Percentiles rank a stretch among this genome's conserved stretches.
Conservation (phyloP, 2,113 vertebrate genomes). For the Phalacrocorax carbo region DNA sequence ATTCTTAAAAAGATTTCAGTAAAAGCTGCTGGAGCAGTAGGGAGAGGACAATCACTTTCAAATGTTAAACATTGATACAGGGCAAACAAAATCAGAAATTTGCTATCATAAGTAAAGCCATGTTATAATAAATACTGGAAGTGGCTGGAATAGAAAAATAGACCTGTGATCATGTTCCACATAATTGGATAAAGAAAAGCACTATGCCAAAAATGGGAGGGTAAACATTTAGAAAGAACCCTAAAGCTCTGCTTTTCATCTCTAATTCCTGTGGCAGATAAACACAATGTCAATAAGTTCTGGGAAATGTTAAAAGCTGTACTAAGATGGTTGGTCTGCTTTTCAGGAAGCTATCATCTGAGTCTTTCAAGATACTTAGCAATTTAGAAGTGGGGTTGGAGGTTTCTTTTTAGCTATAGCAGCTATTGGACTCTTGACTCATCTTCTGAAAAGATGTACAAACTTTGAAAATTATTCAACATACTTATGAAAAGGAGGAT, state of each 20-base stretch:
- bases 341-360: not conserved
- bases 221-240: not conserved
- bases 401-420: not conserved
- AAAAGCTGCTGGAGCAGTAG: not conserved
- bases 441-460: not conserved
- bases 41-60: not conserved
- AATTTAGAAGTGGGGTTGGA: not conserved
- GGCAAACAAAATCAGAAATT: not conserved
- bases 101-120: not conserved
- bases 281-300: not conserved
- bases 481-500: not conserved
- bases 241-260: not conserved
- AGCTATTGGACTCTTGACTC: not conserved
- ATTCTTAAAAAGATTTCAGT: not conserved
- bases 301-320: not conserved
- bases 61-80: not conserved
- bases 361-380: not conserved
- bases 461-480: not conserved
- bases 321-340: not conserved
- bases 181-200: not conserved
- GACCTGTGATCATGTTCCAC: not conserved
- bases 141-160: not conserved
- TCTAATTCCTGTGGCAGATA: not conserved
- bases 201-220: not conserved
- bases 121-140: not conserved